Conservation (phyloP, 2,113 vertebrate genomes). For the Ailuropoda melanoleuca region DNA sequence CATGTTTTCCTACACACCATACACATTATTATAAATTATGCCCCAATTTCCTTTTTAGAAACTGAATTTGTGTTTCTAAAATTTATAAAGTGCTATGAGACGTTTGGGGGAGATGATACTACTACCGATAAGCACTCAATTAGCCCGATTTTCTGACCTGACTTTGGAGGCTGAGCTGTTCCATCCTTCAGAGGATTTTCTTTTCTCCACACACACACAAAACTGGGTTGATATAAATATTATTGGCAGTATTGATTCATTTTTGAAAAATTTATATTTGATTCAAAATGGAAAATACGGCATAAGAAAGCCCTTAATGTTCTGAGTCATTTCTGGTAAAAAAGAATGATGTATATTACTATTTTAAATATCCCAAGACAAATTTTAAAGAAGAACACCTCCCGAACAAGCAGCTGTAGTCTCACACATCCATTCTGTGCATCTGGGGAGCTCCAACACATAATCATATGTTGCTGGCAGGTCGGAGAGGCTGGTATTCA, state of each 20-base stretch:
- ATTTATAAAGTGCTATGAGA: conserved; percentile 27
- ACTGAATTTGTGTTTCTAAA: conserved; percentile 26
- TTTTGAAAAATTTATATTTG: conserved; percentile 41
- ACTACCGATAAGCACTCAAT: neutral
- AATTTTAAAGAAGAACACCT: conserved; percentile 39
- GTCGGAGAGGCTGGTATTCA: neutral
- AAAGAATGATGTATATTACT: neutral
- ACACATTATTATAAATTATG: neutral
- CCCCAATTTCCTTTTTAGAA: conserved; percentile 37
- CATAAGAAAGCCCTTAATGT: conserved; percentile 28
- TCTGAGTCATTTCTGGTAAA: conserved; percentile 39
- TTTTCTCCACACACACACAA: neutral
- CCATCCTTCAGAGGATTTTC: conserved; percentile 14
- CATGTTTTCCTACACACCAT: neutral
- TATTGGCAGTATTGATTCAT: conserved; percentile 11
- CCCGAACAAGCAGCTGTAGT: neutral
- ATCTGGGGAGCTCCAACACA: neutral
- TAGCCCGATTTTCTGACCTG: conserved; percentile 1
- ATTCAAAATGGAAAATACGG: conserved; percentile 49
- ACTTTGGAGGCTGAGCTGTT: neutral
- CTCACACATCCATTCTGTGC: neutral
- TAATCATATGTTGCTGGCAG: neutral
- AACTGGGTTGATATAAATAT: conserved; percentile 27
- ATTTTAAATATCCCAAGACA: conserved; percentile 36
- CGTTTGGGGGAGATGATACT: conserved; percentile 28